Conservation (phyloP, 2,888 invertebrate species). For the Chloroclysta siterata region DNA sequence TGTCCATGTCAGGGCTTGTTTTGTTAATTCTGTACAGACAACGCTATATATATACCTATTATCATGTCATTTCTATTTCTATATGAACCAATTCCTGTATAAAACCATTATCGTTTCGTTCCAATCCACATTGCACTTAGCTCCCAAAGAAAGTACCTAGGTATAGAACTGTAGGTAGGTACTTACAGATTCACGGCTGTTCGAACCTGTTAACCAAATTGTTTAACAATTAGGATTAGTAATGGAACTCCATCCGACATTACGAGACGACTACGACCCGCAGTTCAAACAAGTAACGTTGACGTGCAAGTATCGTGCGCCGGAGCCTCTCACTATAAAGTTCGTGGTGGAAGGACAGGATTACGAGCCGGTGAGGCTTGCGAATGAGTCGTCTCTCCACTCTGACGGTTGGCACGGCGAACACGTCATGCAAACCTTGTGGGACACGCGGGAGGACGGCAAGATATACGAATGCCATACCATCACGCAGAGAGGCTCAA, state of each 20-base stretch:
- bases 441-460: constrained; percentile 62
- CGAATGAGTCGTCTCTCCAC: constrained; percentile 58
- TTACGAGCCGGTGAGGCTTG: constrained; percentile 56
- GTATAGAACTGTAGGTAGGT: not conserved
- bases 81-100: not conserved
- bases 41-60: no score
- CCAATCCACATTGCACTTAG: not conserved
- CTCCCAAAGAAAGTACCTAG: not conserved
- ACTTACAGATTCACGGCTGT: not conserved
- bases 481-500: constrained; percentile 63
- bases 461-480: constrained; percentile 71
- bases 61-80: no score
- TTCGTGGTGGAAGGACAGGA: constrained; percentile 65
- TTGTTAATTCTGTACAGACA: no score
- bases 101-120: not conserved
- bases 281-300: constrained; percentile 57
- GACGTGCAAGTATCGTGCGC: constrained; percentile 74
- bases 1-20: no score
- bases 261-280: constrained; percentile 53
- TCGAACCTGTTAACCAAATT: constrained; percentile 38
- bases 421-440: constrained; percentile 59
- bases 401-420: constrained; percentile 71
- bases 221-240: constrained; percentile 63
- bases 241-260: constrained; percentile 76
- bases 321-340: constrained; percentile 70